Base-by-base conservation (phyloP, 2,113 vertebrate genomes). In the Tetrax tetrax region DNA sequence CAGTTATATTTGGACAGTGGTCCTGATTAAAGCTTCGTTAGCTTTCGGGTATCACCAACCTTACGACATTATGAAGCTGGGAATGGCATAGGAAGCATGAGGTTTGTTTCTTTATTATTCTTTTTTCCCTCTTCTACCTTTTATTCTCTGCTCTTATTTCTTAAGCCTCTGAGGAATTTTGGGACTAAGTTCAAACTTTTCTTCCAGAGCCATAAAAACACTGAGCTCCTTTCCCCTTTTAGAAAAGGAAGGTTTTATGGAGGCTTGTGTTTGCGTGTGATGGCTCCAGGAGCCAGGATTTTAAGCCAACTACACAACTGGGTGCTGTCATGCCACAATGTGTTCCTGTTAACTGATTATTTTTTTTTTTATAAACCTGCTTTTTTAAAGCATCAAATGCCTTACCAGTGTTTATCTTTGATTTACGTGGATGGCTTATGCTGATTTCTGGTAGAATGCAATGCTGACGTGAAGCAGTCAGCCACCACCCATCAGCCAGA, bases 161-260 rank as follows among this genome's bases (percentile, higher is more conserved):
- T 87, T 84, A 94, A 92, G 80, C 56, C 86, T 71, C 57, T 87
- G 93, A 90, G 94, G 95, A 96, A 95, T 97, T 96, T 96, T 59
- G 5, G 68, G 71, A 86, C 90, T 94, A 64, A 88, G 92, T 86
- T 96, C 87, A 77, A 95, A 76, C 92, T 94, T 92, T 53, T 72
- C 59, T 60, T 89, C 66, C 78, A 43, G 71, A 90, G 95, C 79
- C 80, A 65, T 96, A 95, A 95, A 92, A 89, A 33, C 64, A 65
- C 53, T 51, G 90, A 90, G 71, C 70, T 80, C 37, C 50, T 86
- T 93, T 85, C 59, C 66, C 25, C 3, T 83, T 87, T 69, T 63
- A 69, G 79, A 76, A 66, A 31, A 94, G 90, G 82, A 90, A 18
- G 63, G 59, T 86, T 97, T 96, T 79, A 87, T 60, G 85, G 90